These are phyloP conservation scores for Stenurella melanura DNA, from an alignment of 2,888 invertebrate genomes.

Conservation along the genomic window DNA sequence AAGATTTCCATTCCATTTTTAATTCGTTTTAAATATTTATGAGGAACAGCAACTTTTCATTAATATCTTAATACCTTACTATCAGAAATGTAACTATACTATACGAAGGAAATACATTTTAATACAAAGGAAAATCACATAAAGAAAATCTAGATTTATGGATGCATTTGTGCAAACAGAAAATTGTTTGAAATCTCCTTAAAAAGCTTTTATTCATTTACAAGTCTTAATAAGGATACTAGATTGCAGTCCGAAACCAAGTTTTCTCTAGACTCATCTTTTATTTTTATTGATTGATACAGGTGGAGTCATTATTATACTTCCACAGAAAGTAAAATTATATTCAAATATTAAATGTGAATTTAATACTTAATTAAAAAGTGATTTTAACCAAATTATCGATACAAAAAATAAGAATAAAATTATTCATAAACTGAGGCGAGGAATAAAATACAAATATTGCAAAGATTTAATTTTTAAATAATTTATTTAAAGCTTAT, in stretches of 20 bases:
- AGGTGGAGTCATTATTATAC: too few species aligned
- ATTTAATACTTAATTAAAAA: too few species aligned
- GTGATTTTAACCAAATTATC: too few species aligned
- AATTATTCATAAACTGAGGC: too few species aligned
- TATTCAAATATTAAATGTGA: too few species aligned
- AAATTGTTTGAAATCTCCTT: neutral
- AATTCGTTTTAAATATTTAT: neutral
- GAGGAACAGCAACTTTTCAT: neutral
- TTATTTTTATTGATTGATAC: neutral
- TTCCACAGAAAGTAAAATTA: too few species aligned
- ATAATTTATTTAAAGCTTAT: too few species aligned
- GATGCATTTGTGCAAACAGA: neutral
- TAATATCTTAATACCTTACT: neutral
- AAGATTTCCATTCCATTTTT: too few species aligned
- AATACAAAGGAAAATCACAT: neutral
- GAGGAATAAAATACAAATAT: too few species aligned
- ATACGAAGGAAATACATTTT: neutral
- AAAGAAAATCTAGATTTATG: neutral
- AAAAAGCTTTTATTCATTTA: neutral
- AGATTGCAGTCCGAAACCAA: neutral
- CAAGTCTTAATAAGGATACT: neutral
- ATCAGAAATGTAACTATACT: neutral
- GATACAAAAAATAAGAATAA: too few species aligned
- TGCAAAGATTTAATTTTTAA: too few species aligned
- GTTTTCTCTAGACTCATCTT: neutral